Evolutionary conservation across 2,888 invertebrate genomes (phyloP), one percentile per base, ranked within the genome.

Genomic region (Mesoligia furuncula): DNA sequence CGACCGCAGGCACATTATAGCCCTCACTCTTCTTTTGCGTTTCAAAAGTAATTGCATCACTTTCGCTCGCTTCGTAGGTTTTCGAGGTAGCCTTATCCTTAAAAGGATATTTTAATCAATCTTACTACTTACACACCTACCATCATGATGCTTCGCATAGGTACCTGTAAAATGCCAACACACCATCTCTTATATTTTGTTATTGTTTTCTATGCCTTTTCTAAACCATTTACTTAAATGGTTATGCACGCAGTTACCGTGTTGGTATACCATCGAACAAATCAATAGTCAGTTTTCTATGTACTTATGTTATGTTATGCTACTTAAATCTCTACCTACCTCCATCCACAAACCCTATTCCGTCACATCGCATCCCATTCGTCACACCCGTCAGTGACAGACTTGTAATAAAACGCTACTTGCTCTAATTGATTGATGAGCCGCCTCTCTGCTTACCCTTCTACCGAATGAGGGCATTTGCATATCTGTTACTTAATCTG

Each of bases 361-460:
- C n/a, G 59, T 72, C 61, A 74, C 70, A 66, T 66, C n/a, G 48
- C n/a, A 36, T 51, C 86, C 77, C 86, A 90, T 90, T 87, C 83
- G 85, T 90, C 87, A 89, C 84, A 79, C 69, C 88, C 87, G 90
- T 84, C 87, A 80, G 81, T 39, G 65, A 74, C 86, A 84, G 77
- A 72, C 81, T 81, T 76, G 80, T 86, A 83, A 90, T 90, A 91
- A 90, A 90, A 91, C 84, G 88, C 85, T 89, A 90, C 88, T 91
- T 90, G 89, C 87, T 86, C 82, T 91, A 91, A 91, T 91, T 91
- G 91, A 91, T 91, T 88, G 90, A 91, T 91, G 88, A 85, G 80
- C 73, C 13, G 13, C n/a, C 36, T 67, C 66, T 67, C 42, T 80
- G 79, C 84, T 64, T 51, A 78, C 81, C 79, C 80, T 59, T 66